Evolutionary conservation across 2,797 vertebrate species (phyloP).

Genomic region (Spheniscus humboldti): DNA sequence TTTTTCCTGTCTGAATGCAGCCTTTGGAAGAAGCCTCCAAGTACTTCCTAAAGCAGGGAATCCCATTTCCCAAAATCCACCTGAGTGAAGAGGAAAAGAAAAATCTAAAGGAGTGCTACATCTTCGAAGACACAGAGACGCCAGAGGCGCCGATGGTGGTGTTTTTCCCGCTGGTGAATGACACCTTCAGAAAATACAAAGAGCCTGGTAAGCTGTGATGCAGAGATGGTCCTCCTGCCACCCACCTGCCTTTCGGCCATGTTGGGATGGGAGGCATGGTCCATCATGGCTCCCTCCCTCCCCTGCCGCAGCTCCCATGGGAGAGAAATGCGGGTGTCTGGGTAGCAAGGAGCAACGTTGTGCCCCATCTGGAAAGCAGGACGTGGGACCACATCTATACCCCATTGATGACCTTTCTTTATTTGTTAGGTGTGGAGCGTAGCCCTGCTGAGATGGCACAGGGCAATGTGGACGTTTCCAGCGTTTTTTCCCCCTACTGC

Average conservation of each 20-base stretch:
- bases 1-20: slow-evolving; percentile 54
- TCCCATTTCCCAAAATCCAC: slow-evolving; percentile 80
- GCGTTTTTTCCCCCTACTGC: slow-evolving; percentile 72
- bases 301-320: background rate
- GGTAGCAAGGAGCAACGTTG: accelerated
- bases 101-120: slow-evolving; percentile 80
- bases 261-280: background rate
- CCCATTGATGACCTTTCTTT: background rate
- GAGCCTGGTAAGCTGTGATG: slow-evolving; percentile 74
- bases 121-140: slow-evolving; percentile 72
- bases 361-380: background rate
- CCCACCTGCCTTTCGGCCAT: background rate
- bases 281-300: accelerated
- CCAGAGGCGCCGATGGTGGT: slow-evolving; percentile 74
- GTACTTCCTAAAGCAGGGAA: slow-evolving; percentile 76
- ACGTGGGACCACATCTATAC: background rate
- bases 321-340: background rate
- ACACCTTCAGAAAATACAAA: slow-evolving; percentile 80
- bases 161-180: slow-evolving; percentile 82
- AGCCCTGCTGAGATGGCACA: slow-evolving; percentile 67
- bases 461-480: slow-evolving; percentile 78
- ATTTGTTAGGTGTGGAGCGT: slow-evolving; percentile 63
- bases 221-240: background rate
- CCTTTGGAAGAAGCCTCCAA: slow-evolving; percentile 77
- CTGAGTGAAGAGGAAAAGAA: slow-evolving; percentile 70